Evolutionary conservation across 2,888 invertebrate genomes (phyloP), one percentile per base, ranked within the genome.

Genomic region (Mayetiola destructor): DNA sequence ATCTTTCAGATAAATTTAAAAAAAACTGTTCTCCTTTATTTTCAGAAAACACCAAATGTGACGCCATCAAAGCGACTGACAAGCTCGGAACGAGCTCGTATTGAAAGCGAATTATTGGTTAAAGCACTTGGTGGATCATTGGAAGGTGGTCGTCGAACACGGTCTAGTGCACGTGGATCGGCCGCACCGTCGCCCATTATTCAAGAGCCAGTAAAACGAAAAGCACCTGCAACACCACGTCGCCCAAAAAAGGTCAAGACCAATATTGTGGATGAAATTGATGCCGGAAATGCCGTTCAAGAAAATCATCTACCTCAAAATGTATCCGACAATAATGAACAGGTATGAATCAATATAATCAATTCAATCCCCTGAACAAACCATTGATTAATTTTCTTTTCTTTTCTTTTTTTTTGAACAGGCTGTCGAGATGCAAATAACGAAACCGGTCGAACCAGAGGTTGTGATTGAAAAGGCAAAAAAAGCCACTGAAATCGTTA

Each of bases 91-190:
- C 65, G 68, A n/a, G 71, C 69, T 53, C 70, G 70, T 59, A 67
- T 67, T 12, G 72, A 72, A 63, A 72, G 71, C 48, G 72, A 71
- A 59, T 71, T 71, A 56, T 62, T 72, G 14, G 68, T 72, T 1
- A 68, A 71, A 58, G 69, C 64, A 27, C 67, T 72, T 66, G 72
- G 72, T n/a, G 70, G 70, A 14, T 68, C 64, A 35, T 61, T 69
- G 27, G 71, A 69, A 56, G 70, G 70, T 10, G 71, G 71, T 6
- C 65, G 72, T 37, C 58, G 58, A n/a, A 72, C 72, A 29, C 67
- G 72, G 39, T 72, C 72, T 21, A 72, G 71, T 62, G 66, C 69
- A 27, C 66, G 71, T 32, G 69, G 71, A 53, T 61, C 65, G 2
- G 62, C 63, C 14, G 70, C 70, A 18, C 70, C 72, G 10, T 3